Evolutionary conservation across 2,113 vertebrate genomes (phyloP).

Genomic region (Indicator maculatus): DNA sequence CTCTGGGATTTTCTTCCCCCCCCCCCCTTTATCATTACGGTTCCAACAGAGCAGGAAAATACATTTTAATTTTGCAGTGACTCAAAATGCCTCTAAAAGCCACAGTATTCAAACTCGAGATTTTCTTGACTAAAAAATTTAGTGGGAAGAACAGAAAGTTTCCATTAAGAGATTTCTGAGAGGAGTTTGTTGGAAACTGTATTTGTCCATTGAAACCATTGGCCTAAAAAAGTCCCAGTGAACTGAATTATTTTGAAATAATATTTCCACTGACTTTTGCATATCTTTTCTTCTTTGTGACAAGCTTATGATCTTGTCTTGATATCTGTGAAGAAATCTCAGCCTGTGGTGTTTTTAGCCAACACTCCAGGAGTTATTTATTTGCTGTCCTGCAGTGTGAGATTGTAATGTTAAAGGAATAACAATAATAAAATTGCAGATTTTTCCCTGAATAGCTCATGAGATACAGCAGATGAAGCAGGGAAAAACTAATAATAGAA

Average conservation of each 20-base stretch:
- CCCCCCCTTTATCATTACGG: neutral
- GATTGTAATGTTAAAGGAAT: neutral
- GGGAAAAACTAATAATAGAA: neutral
- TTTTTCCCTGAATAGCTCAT: neutral
- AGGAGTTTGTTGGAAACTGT: neutral
- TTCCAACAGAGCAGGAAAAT: neutral
- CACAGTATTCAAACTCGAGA: neutral
- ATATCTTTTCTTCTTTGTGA: neutral
- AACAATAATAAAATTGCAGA: neutral
- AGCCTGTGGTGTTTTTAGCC: neutral
- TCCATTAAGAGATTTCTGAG: neutral
- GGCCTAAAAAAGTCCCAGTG: neutral
- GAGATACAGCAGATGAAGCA: neutral
- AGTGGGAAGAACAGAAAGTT: neutral
- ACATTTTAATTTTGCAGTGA: neutral
- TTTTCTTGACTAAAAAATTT: neutral
- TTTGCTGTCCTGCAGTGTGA: neutral
- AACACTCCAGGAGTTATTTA: neutral
- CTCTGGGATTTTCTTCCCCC: neutral
- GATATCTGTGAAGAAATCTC: constrained; percentile 1
- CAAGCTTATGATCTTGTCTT: neutral
- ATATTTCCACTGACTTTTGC: neutral
- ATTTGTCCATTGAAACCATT: neutral
- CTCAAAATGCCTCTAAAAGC: neutral
- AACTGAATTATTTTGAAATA: neutral